These are phyloP conservation scores for Troglohyphantes excavatus DNA, from an alignment of 2,888 invertebrate genomes.

Conservation along the genomic window DNA sequence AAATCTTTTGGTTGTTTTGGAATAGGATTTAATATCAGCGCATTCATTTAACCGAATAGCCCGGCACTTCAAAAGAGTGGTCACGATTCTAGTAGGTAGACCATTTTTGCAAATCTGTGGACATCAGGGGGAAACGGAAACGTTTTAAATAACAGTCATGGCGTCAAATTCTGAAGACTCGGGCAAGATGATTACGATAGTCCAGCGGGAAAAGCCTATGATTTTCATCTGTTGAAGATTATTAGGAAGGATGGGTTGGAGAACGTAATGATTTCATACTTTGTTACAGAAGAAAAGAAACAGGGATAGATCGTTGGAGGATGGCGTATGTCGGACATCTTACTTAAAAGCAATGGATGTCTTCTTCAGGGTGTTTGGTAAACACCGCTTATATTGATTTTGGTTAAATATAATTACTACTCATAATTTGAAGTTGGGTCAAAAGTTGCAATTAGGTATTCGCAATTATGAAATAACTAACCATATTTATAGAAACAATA, in stretches of 20 bases:
- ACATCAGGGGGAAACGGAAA: constrained; percentile 52
- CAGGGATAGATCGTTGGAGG: not conserved
- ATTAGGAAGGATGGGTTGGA: constrained; percentile 41
- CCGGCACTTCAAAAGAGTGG: constrained; percentile 3
- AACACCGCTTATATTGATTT: no score
- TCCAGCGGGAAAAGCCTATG: constrained; percentile 49
- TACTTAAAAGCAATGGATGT: not conserved
- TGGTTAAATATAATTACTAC: no score
- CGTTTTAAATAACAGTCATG: constrained; percentile 60
- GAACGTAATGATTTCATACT: constrained; percentile 55
- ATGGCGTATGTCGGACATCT: not conserved
- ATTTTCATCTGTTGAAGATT: constrained; percentile 48
- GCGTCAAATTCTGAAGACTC: constrained; percentile 52
- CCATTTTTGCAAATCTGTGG: constrained; percentile 28
- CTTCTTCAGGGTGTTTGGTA: no score
- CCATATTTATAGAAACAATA: no score
- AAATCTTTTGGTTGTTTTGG: constrained; percentile 28
- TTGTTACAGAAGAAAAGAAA: constrained; percentile 42
- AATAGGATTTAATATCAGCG: constrained; percentile 42
- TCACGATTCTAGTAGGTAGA: constrained; percentile 44
- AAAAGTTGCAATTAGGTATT: no score
- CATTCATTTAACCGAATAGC: constrained; percentile 46
- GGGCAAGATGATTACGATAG: constrained; percentile 59
- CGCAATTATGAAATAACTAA: no score
- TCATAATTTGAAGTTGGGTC: no score